These are phyloP conservation scores for Limanda limanda DNA, from an alignment of 2,113 vertebrate species.

Conservation along the genomic window DNA sequence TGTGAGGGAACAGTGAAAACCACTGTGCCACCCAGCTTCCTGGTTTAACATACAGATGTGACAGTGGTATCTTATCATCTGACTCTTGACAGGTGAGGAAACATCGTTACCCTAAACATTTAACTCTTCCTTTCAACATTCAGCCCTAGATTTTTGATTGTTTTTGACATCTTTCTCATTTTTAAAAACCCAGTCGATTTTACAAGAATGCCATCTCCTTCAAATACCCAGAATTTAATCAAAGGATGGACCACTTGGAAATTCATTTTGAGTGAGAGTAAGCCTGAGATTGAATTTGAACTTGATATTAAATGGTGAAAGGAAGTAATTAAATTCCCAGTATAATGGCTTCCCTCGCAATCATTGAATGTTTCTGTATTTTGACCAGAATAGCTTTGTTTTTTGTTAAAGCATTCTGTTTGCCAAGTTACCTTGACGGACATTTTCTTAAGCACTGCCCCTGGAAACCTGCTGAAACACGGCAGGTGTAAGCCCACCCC, in stretches of 20 bases:
- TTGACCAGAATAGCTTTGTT: background rate
- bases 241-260: background rate
- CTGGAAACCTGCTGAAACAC: constrained; percentile 6
- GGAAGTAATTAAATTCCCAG: background rate
- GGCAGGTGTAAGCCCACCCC: constrained; percentile 1
- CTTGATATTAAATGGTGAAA: background rate
- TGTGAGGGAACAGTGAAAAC: too few relatives aligned
- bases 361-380: background rate
- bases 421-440: background rate
- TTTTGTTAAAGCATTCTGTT: background rate
- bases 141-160: background rate
- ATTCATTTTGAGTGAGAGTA: background rate
- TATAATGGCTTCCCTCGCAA: background rate
- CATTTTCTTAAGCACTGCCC: background rate
- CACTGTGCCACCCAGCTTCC: background rate
- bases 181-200: background rate
- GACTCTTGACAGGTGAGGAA: background rate
- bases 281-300: background rate
- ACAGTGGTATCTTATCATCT: background rate
- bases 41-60: background rate
- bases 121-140: background rate
- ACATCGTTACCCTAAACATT: background rate
- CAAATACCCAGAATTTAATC: background rate
- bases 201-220: background rate
- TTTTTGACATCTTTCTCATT: too few relatives aligned